Evolutionary conservation across 1,140 invertebrate genomes (phyloP), one percentile per base, ranked within the genome.

Genomic region (Drosophila punjabiensis): DNA sequence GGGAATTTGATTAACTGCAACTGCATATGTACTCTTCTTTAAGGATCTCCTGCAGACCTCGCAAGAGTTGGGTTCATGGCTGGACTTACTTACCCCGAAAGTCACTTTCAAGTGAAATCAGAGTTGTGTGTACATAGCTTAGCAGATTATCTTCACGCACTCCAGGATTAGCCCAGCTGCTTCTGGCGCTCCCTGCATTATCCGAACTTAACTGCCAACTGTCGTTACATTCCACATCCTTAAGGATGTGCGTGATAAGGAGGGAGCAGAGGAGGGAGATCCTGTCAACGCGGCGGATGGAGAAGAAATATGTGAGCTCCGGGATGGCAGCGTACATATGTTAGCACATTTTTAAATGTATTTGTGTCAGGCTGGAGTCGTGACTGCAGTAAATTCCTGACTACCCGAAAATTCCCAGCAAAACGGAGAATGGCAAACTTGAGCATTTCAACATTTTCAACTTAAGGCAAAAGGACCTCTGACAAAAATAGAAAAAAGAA

Each of bases 381-480:
- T 89, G 85, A 89, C 85, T 89, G 85, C 85, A 89, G 81, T 89
- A 89, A 89, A 89, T 89, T 88, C 81, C 55, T 71, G 67, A 65
- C 80, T 74, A 69, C 43, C 71, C 64, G 41, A 71, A 81, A 85
- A 81, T 79, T 64, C 64, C 56, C 45, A 60, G 68, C n/a, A 76
- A 55, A 48, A 55, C 68, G 64, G 37, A 56, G 66, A 69, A 71
- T 71, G 50, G 68, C 68, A 69, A 71, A 47, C 68, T 71, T 53
- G 76, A 78, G 76, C 76, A 83, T 83, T 79, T 83, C 76, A 79
- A 83, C 76, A 82, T 76, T 76, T 79, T 79, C 71, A 81, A 64
- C 68, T 71, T 71, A 71, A 71, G 68, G 68, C 37, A n/a, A 14
- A 14, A 16, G 30, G 10, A 67, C 18, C 59, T 28, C 16, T 10